Conservation (phyloP, 2,113 vertebrate genomes). For the Leuciscus idus region DNA sequence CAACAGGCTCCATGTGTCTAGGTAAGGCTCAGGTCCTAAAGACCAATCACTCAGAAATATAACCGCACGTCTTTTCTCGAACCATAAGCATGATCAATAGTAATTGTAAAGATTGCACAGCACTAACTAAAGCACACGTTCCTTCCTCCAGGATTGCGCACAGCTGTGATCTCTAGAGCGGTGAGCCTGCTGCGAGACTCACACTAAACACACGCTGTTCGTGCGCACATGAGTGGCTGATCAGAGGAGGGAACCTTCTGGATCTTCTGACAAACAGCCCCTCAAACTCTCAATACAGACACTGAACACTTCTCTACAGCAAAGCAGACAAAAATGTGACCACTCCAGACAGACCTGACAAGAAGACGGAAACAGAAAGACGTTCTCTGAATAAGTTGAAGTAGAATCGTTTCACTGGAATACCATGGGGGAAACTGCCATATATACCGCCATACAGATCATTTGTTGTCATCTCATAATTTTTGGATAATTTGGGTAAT, state of each 20-base stretch:
- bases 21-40: not conserved
- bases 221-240: not conserved
- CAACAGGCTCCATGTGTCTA: not conserved
- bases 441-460: no score
- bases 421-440: no score
- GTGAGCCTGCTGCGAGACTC: not conserved
- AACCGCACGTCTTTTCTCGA: not conserved
- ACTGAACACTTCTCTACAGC: not conserved
- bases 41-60: not conserved
- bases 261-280: no score
- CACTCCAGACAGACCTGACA: no score
- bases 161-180: constrained; percentile 6
- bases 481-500: no score
- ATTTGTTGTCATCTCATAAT: no score
- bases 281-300: not conserved
- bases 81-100: not conserved
- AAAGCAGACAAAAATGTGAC: not conserved
- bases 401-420: no score
- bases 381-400: no score
- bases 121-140: not conserved
- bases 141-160: not conserved
- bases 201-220: not conserved
- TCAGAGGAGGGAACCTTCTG: not conserved
- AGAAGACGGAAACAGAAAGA: no score
- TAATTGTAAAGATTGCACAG: not conserved